Evolutionary conservation across 64 coral and sea anemone genomes (phyloP).

Genomic region (Hydrozoanthus tunicans): DNA sequence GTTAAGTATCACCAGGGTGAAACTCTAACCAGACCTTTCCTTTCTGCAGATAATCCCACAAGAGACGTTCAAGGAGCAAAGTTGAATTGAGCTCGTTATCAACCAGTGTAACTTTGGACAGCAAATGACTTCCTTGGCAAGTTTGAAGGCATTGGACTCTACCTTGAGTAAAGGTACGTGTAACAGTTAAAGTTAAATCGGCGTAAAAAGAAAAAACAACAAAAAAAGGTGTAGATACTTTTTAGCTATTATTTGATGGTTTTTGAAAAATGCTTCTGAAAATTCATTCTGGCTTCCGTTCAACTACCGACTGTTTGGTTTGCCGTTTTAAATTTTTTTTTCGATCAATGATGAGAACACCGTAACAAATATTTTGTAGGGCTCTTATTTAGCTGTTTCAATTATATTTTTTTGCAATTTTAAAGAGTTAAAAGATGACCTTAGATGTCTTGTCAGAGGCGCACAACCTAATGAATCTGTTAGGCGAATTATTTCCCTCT

Average conservation of each 20-base stretch:
- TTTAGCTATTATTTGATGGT: no score
- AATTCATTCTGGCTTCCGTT: no score
- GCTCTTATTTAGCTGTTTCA: slow-evolving; percentile 8
- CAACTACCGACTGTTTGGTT: background rate
- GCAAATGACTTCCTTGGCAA: background rate
- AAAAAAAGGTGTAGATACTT: no score
- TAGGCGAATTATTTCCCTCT: background rate
- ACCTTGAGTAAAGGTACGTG: no score
- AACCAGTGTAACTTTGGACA: background rate
- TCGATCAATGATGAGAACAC: background rate
- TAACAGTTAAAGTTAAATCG: no score
- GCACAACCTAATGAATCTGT: background rate
- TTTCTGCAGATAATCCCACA: background rate
- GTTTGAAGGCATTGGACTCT: background rate
- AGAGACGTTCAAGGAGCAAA: background rate
- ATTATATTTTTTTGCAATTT: slow-evolving; percentile 15
- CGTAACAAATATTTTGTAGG: background rate
- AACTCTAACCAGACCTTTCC: background rate
- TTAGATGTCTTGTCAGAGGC: background rate
- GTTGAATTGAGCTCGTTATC: background rate
- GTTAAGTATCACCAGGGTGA: background rate
- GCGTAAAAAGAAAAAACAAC: no score
- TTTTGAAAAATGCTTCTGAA: no score
- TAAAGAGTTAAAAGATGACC: slow-evolving; percentile 24
- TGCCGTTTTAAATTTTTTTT: background rate